Conservation (phyloP, 2,888 invertebrate species). For the Aspidiotus rigidus region DNA sequence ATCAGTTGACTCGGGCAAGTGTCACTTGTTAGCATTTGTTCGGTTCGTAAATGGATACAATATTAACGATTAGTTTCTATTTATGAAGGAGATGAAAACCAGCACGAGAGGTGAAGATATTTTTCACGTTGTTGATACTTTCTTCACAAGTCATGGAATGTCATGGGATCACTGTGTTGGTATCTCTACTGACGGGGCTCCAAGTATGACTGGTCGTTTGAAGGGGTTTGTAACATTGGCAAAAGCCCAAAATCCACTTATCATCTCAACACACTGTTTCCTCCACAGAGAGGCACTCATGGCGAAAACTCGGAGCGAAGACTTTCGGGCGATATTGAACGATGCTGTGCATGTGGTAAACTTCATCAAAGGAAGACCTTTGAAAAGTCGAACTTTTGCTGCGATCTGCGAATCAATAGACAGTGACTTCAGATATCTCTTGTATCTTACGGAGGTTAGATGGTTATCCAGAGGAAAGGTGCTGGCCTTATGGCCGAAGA, state of each 20-base stretch:
- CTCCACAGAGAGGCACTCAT: conserved; percentile 31
- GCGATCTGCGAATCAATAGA: no score
- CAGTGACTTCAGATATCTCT: no score
- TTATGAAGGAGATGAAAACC: conserved; percentile 6
- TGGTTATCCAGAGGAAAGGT: no score
- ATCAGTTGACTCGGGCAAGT: not conserved
- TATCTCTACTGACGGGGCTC: conserved; percentile 32
- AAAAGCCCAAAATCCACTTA: conserved; percentile 26
- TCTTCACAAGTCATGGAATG: conserved; percentile 10
- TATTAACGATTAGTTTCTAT: conserved; percentile 19
- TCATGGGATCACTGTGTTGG: conserved; percentile 26
- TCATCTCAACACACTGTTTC: conserved; percentile 24
- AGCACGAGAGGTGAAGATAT: not conserved
- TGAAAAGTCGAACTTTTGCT: no score
- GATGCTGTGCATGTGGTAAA: no score
- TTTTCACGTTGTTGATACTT: conserved; percentile 26
- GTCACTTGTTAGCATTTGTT: not conserved
- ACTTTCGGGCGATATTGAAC: no score
- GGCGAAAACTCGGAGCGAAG: no score
- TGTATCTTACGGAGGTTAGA: no score
- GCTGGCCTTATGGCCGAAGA: no score
- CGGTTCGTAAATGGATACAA: not conserved
- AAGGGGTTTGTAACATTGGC: conserved; percentile 32
- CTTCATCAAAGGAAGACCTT: no score
- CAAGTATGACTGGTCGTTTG: conserved; percentile 32